Evolutionary conservation across 2,888 invertebrate genomes (phyloP), one percentile per base, ranked within the genome.

Genomic region (Achlya flavicornis): DNA sequence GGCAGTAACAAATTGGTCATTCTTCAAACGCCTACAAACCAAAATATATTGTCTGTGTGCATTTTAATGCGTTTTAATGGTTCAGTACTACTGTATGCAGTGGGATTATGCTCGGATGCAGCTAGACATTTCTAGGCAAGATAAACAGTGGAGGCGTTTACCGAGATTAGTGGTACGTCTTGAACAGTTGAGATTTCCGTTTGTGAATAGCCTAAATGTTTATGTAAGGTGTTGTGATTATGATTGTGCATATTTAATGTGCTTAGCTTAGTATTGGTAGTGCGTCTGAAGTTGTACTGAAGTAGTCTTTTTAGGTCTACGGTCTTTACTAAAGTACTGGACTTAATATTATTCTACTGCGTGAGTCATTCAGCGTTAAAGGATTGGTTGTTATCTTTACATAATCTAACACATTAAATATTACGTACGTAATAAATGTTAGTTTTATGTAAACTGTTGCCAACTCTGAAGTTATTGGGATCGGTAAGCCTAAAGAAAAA

Each of bases 1-100:
- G 81, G 85, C 81, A 89, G 87, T 87, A 85, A 91, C 90, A 89
- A 90, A 91, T 89, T 90, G 89, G 86, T 86, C 82, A 86, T 89
- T 86, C 86, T 86, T 89, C 66, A 61, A 61, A 58, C 58, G 33
- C n/a, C 38, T 61, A 66, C 63, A 66, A 61, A 64, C 46, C 59
- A 53, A 63, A 63, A 64, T 65, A 71, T 66, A 66, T 73, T 65
- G 69, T 63, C 58, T 62, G 73, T 71, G 68, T 74, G 74, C 78
- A 79, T 81, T 82, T 80, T 78, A 83, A 83, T 81, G 77, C 87
- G 81, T 88, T 88, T 85, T 87, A 90, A 90, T 90, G 85, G 85
- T 79, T 78, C 77, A 82, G 74, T 73, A 70, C 79, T 81, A 79
- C 81, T 83, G 84, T 83, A 84, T 83, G 84, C 83, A 82, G 80